Conservation (phyloP, 2,113 vertebrate species). For the Vidua macroura region DNA sequence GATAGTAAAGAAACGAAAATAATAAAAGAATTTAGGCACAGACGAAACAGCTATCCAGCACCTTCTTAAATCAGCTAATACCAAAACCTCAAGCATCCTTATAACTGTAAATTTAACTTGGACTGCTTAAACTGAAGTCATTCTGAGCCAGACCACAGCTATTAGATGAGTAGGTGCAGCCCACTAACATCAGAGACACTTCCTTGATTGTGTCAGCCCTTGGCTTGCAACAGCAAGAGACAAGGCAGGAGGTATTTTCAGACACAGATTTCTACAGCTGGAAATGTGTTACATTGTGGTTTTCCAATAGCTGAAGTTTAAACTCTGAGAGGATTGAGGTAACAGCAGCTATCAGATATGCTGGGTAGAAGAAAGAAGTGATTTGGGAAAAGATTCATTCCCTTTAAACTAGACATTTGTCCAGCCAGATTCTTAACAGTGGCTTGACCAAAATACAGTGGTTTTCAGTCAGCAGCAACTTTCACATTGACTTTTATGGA, state of each 20-base stretch:
- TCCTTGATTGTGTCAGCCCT: not conserved
- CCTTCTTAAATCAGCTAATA: not conserved
- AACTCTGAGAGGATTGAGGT: not conserved
- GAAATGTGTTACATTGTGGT: not conserved
- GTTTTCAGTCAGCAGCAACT: not conserved
- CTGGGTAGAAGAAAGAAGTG: not conserved
- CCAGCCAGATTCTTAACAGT: not conserved
- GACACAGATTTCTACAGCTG: not conserved
- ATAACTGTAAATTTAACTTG: not conserved
- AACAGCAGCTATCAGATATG: not conserved
- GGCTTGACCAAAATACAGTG: not conserved
- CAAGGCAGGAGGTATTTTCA: not conserved
- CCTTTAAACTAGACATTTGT: not conserved
- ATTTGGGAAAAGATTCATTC: not conserved
- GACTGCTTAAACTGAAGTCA: not conserved
- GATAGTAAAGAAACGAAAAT: not conserved
- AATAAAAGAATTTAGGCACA: not conserved
- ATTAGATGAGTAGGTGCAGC: constrained; percentile 3
- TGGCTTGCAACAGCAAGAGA: not conserved
- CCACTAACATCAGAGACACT: not conserved
- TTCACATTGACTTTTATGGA: not conserved
- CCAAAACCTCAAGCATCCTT: not conserved
- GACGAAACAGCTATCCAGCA: not conserved
- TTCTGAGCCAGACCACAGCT: not conserved
- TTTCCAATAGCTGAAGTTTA: not conserved